phyloP scores from a whole-genome alignment of 2,797 vertebrate species.

The Benthosema pterotum region DNA sequence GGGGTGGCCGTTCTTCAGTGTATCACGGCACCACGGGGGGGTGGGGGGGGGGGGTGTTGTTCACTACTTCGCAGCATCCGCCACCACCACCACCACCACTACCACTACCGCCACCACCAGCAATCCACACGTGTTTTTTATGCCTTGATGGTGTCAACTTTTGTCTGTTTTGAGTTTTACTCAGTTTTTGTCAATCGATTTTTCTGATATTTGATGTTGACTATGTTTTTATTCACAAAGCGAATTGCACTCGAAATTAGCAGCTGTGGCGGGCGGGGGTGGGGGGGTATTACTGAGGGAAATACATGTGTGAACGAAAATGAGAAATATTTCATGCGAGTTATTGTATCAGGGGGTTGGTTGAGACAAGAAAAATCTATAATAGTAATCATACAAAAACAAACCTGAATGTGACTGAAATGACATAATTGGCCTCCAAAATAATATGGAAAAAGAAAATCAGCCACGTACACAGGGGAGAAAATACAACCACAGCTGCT shows the following conservation, averaged over 20 bases:
- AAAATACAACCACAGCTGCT: conserved; percentile 72
- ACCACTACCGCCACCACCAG: no score
- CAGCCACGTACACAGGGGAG: no score
- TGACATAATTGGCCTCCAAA: conserved; percentile 44
- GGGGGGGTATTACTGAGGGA: conserved; percentile 25
- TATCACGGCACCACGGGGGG: no score
- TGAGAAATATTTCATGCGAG: no score
- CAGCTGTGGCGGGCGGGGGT: conserved; percentile 78
- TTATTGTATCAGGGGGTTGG: background rate
- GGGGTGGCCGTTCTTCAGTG: no score
- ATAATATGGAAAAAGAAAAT: conserved; percentile 12
- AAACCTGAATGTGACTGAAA: conserved; percentile 9
- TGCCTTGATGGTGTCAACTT: conserved; percentile 77
- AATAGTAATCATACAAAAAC: background rate
- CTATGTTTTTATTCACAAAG: conserved; percentile 81
- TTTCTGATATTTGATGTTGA: conserved; percentile 81
- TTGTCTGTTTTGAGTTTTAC: conserved; percentile 81
- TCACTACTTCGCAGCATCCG: conserved; percentile 51
- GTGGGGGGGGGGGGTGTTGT: no score
- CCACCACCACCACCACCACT: conserved; percentile 6
- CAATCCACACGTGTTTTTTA: conserved; percentile 65
- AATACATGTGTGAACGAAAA: no score
- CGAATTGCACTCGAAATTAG: conserved; percentile 82
- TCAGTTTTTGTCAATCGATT: conserved; percentile 73
- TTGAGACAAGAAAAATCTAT: background rate